Evolutionary conservation across 2,797 vertebrate genomes (phyloP).

Genomic region (Chloroceryle inda): DNA sequence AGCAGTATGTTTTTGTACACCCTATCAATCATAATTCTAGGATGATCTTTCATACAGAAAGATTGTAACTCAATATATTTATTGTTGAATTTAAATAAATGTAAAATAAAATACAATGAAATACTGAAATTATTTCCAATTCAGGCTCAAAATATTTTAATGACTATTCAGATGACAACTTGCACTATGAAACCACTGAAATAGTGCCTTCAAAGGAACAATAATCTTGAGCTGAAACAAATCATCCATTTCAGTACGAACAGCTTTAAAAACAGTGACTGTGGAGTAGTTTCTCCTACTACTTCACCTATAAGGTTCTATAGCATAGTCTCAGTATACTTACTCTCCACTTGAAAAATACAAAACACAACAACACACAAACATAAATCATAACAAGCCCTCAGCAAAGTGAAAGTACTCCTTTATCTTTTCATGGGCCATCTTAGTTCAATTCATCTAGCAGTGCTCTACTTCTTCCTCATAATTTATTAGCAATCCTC

Average conservation of each 20-base stretch:
- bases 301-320: background rate
- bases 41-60: background rate
- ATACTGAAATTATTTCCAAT: background rate
- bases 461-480: background rate
- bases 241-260: background rate
- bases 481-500: background rate
- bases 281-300: background rate
- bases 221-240: background rate
- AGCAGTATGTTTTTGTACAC: conserved; percentile 65
- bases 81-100: background rate
- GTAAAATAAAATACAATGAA: background rate
- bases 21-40: conserved; percentile 9
- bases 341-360: background rate
- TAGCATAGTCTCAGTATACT: background rate
- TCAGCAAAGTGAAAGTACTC: background rate
- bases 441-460: background rate
- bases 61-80: background rate
- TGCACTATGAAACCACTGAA: background rate
- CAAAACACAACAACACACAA: background rate
- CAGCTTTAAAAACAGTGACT: background rate
- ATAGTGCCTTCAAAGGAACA: background rate
- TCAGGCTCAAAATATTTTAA: background rate
- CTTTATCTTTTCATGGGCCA: background rate
- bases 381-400: background rate
- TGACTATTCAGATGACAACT: background rate